Evolutionary conservation across 2,113 vertebrate genomes (phyloP).

Genomic region (Himantopus leucocephalus): DNA sequence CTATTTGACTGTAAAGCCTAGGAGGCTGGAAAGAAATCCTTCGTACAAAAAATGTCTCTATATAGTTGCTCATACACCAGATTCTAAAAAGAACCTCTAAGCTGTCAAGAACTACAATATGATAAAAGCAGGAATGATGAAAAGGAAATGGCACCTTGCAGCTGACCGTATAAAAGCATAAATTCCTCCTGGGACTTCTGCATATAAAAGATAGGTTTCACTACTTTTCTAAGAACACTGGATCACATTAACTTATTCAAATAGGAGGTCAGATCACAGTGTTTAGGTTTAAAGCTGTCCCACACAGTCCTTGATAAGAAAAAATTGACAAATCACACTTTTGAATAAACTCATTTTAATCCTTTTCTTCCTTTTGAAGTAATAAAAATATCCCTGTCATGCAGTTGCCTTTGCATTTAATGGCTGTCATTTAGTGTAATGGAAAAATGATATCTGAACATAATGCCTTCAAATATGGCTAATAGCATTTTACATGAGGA

Average conservation of each 20-base stretch:
- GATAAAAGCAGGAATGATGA: constrained; percentile 84
- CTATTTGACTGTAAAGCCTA: constrained; percentile 47
- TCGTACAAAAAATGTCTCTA: constrained; percentile 35
- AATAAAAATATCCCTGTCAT: constrained; percentile 84
- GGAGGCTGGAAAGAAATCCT: constrained; percentile 42
- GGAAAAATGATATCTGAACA: constrained; percentile 76
- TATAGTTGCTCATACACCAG: constrained; percentile 15
- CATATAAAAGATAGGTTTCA: constrained; percentile 83
- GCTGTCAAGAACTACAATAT: constrained; percentile 82
- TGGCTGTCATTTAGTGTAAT: constrained; percentile 79
- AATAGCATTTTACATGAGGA: constrained; percentile 74
- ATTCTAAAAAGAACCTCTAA: constrained; percentile 77
- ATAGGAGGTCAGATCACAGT: constrained; percentile 83
- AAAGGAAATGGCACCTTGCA: constrained; percentile 87
- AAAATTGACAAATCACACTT: constrained; percentile 83
- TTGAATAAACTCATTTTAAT: constrained; percentile 89
- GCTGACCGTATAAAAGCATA: constrained; percentile 87
- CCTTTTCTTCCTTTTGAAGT: constrained; percentile 79
- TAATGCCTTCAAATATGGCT: constrained; percentile 76
- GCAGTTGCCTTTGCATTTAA: constrained; percentile 76
- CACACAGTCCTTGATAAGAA: constrained; percentile 68
- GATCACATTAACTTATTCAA: constrained; percentile 91
- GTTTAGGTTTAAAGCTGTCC: constrained; percentile 82
- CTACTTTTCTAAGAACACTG: constrained; percentile 78
- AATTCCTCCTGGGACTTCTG: constrained; percentile 87